phyloP scores from a whole-genome alignment of 2,888 invertebrate species.

The Diachrysia chrysitis region DNA sequence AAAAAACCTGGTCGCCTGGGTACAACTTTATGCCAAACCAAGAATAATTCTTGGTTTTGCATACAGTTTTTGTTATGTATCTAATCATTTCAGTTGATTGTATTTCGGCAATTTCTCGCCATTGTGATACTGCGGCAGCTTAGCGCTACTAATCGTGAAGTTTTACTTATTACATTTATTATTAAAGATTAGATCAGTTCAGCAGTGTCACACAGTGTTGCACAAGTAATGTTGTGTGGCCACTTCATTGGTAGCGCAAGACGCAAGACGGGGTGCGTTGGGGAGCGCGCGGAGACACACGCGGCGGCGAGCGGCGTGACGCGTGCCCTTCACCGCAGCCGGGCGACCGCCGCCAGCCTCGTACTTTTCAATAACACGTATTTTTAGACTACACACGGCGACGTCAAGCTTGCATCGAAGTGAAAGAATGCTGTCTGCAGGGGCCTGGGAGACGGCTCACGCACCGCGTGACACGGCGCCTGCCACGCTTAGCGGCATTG shows the following conservation, averaged over 20 bases:
- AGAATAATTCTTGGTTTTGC: no score
- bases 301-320: conserved; percentile 14
- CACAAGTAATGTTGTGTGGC: no score
- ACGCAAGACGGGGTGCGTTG: background rate
- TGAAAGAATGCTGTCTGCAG: conserved; percentile 19
- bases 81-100: no score
- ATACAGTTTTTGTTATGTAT: no score
- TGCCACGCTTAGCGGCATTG: conserved; percentile 1
- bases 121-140: no score
- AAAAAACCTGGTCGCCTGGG: no score
- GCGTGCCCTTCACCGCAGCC: conserved; percentile 40
- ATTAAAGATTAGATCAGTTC: background rate
- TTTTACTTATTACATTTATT: background rate
- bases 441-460: background rate
- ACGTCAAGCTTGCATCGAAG: conserved; percentile 24
- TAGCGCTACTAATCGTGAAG: no score
- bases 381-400: conserved; percentile 39
- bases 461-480: background rate
- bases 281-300: no score
- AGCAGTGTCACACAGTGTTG: background rate
- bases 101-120: no score
- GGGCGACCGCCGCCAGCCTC: conserved; percentile 13
- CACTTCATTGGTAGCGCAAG: background rate
- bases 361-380: conserved; percentile 49
- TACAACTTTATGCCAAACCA: no score